These are phyloP conservation scores for Laticauda laticaudata DNA, from an alignment of 2,113 vertebrate genomes.

Conservation along the genomic window DNA sequence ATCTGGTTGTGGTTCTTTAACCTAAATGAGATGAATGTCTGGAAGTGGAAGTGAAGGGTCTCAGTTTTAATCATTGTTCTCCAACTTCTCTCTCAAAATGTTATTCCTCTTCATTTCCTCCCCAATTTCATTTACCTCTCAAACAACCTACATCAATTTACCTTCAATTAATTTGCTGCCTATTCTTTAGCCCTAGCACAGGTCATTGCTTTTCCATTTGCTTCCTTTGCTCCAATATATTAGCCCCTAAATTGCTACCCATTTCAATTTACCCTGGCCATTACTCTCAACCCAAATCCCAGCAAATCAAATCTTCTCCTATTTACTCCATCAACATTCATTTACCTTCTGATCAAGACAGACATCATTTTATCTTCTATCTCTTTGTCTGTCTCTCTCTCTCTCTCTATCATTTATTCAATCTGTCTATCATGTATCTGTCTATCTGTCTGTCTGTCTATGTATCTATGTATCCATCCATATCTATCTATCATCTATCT, in stretches of 20 bases:
- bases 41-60: background rate
- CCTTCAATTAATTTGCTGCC: background rate
- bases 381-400: background rate
- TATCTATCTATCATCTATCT: too few relatives aligned
- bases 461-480: background rate
- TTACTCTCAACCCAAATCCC: background rate
- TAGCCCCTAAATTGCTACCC: background rate
- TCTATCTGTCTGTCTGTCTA: too few relatives aligned
- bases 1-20: background rate
- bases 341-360: background rate
- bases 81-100: background rate
- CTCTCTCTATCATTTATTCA: background rate
- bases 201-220: background rate
- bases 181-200: background rate
- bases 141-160: background rate
- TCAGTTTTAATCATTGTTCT: background rate
- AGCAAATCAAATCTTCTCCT: background rate
- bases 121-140: background rate
- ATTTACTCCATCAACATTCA: background rate
- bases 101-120: background rate
- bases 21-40: background rate
- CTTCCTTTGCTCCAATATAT: background rate
- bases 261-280: background rate
- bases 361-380: background rate
- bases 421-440: too few relatives aligned